These are phyloP conservation scores for Ceratoteleas bidentatus DNA, from an alignment of 1,140 invertebrate genomes.

Conservation along the genomic window DNA sequence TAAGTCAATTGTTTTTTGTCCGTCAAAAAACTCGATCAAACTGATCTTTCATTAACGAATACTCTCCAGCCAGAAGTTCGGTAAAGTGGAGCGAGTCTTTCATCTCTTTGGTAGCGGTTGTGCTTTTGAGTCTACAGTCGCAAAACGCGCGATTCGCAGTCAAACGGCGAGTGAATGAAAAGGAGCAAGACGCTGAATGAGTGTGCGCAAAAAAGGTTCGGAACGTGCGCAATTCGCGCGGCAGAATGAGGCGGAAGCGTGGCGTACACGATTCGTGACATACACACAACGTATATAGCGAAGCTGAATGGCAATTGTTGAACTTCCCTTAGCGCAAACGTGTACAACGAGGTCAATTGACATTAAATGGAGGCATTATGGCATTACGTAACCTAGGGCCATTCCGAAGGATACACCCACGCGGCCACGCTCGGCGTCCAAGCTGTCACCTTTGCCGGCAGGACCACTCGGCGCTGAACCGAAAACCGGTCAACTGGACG, in stretches of 20 bases:
- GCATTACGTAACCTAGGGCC: slow-evolving; percentile 79
- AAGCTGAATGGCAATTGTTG: slow-evolving; percentile 80
- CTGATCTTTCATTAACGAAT: not conserved
- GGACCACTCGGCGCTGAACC: slow-evolving; percentile 55
- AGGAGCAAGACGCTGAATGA: slow-evolving; percentile 28
- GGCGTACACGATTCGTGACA: slow-evolving; percentile 72
- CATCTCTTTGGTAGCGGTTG: too few species aligned
- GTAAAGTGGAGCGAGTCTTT: too few species aligned
- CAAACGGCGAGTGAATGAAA: slow-evolving; percentile 13
- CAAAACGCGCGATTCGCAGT: not conserved
- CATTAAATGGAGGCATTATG: slow-evolving; percentile 80
- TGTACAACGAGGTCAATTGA: slow-evolving; percentile 81
- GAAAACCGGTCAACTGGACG: slow-evolving; percentile 47
- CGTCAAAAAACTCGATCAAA: not conserved
- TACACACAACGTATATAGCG: slow-evolving; percentile 71
- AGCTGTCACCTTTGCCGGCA: slow-evolving; percentile 46
- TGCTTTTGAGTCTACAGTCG: too few species aligned
- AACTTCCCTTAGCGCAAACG: slow-evolving; percentile 80
- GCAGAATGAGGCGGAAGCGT: slow-evolving; percentile 75
- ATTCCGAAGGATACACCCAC: slow-evolving; percentile 80
- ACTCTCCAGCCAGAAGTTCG: too few species aligned
- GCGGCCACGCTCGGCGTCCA: slow-evolving; percentile 57
- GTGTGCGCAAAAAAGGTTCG: slow-evolving; percentile 37
- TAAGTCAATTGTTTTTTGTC: too few species aligned
- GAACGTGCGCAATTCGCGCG: slow-evolving; percentile 42